phyloP scores from a whole-genome alignment of 2,797 vertebrate genomes.

The Neoniphon sammara region DNA sequence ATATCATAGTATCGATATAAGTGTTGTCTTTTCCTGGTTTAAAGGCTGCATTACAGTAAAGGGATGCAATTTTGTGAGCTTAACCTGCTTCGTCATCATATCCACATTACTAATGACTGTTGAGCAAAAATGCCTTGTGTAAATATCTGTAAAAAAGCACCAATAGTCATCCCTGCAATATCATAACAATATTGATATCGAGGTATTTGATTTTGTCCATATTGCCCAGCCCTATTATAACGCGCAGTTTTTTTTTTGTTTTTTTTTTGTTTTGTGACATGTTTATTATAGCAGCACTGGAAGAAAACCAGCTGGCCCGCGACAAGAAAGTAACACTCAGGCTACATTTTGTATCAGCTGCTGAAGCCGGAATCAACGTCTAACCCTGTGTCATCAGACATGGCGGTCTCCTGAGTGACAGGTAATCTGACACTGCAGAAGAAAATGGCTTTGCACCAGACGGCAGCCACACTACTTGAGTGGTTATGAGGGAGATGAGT shows the following conservation, averaged over 20 bases:
- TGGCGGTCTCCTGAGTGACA: slow-evolving; percentile 39
- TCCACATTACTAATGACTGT: too few species aligned
- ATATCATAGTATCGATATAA: too few species aligned
- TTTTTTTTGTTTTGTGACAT: background rate
- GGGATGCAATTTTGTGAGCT: too few species aligned
- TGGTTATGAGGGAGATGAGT: slow-evolving; percentile 7
- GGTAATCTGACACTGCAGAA: slow-evolving; percentile 58
- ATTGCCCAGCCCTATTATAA: background rate
- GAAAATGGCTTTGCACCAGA: slow-evolving; percentile 52
- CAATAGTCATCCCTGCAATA: too few species aligned
- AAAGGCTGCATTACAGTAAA: too few species aligned
- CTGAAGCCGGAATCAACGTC: slow-evolving; percentile 21
- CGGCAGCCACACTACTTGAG: slow-evolving; percentile 22
- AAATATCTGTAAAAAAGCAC: too few species aligned
- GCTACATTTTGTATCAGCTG: slow-evolving; percentile 20
- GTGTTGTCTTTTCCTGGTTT: too few species aligned
- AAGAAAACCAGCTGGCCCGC: background rate
- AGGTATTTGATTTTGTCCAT: too few species aligned
- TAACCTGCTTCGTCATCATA: too few species aligned
- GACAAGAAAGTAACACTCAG: slow-evolving; percentile 34
- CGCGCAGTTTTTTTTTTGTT: background rate
- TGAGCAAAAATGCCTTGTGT: too few species aligned
- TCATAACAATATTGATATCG: too few species aligned
- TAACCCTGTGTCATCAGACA: slow-evolving; percentile 39
- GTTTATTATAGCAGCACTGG: background rate